Evolutionary conservation across 2,113 vertebrate species (phyloP), one percentile per base, ranked within the genome.

Genomic region (Scophthalmus maximus): DNA sequence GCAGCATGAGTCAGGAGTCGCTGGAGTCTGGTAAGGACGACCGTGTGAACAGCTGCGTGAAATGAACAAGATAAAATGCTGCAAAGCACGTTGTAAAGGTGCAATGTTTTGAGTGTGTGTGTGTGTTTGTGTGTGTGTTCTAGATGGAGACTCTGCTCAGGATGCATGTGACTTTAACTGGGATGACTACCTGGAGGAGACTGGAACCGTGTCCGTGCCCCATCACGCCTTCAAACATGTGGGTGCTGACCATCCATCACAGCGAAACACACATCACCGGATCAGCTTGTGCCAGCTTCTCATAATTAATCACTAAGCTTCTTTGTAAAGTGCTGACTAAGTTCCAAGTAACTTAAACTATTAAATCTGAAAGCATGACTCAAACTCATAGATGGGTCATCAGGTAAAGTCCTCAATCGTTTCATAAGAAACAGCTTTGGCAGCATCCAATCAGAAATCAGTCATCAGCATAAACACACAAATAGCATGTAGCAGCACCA

Each of bases 171-270:
- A 99, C 86, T 97, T 99, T 90, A 99, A 83, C 86, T 99, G 98
- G 98, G 98, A 99, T 78, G 97, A 98, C 68, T 97, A 98, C 89
- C 92, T 99, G 79, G 98, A 99, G 92, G 97, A 99, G 88, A 97
- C 94, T 4, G 96, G 94, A 58, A 92, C 96, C 6, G 81, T 81
- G 65, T 95, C 96, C 51, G 96, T 95, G 81, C 97, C 98, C 12
- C 97, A 98, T 75, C 94, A 95, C 32, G 95, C 95, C 57, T 99
- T 99, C 87, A 99, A 97, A 93, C 98, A 99, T 52, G 98, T 99
- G 87, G 94, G 97, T 93, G 70, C 23, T 62, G 6, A 46, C n/a
- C 42, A 20, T 8, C 18, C 11, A 40, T 50, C 25, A 57, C 29
- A 40, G 23, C 44, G n/a, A 14, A 10, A 29, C 18, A n/a, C 46